Evolutionary conservation across 2,797 vertebrate species (phyloP).

Genomic region (Halcyon leucocephala): DNA sequence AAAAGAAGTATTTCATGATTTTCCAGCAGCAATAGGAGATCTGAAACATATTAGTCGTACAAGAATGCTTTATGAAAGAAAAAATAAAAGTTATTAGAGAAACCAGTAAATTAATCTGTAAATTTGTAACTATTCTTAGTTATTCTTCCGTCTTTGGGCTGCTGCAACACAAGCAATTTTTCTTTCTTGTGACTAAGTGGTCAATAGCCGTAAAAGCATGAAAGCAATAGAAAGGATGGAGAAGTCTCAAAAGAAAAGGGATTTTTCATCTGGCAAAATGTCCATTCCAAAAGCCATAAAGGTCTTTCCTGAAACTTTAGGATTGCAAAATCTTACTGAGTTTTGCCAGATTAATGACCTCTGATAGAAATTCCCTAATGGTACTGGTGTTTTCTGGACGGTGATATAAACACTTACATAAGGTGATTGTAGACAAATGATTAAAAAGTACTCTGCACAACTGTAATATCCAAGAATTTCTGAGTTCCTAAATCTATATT

Average conservation of each 20-base stretch:
- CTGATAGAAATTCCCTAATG: constrained; percentile 1
- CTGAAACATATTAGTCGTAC: background rate
- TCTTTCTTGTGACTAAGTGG: background rate
- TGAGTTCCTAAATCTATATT: background rate
- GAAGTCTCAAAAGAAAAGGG: background rate
- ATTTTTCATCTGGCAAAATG: background rate
- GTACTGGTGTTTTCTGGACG: background rate
- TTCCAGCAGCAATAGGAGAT: constrained; percentile 12
- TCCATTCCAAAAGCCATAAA: background rate
- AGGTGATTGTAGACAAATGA: background rate
- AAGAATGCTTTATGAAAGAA: background rate
- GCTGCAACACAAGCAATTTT: background rate
- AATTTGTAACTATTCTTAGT: background rate
- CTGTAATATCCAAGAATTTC: background rate
- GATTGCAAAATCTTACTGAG: background rate
- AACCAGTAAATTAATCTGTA: background rate
- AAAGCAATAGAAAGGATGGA: background rate
- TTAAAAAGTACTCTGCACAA: background rate
- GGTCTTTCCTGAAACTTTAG: constrained; percentile 7
- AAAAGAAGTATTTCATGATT: constrained; percentile 35
- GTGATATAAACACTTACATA: background rate
- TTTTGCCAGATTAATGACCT: background rate
- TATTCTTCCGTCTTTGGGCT: background rate
- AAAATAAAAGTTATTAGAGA: background rate
- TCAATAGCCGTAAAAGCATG: background rate